Evolutionary conservation across 2,113 vertebrate genomes (phyloP).

Genomic region (Colossoma macropomum): DNA sequence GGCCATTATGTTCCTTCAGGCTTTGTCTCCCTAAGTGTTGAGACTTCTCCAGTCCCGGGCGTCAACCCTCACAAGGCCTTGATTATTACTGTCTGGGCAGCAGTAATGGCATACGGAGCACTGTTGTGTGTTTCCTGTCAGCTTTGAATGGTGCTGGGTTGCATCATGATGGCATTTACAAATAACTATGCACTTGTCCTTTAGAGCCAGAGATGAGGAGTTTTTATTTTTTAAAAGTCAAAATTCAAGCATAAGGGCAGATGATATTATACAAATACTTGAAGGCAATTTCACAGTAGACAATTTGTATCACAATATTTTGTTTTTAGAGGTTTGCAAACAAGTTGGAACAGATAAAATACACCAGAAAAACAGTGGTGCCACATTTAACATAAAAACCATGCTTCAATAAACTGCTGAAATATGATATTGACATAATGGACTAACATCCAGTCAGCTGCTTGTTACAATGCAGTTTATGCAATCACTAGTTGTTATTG

Average conservation of each 20-base stretch:
- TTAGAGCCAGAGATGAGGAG: background rate
- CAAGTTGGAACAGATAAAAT: too few species aligned
- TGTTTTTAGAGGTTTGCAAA: too few species aligned
- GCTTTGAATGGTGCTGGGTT: constrained; percentile 11
- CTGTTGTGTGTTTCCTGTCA: constrained; percentile 49
- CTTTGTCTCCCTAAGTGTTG: constrained; percentile 21
- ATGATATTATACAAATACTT: too few species aligned
- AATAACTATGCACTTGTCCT: constrained; percentile 15
- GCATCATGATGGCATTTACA: constrained; percentile 46
- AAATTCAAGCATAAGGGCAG: too few species aligned
- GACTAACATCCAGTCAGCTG: background rate
- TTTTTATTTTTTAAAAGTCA: too few species aligned
- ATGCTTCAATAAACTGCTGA: too few species aligned
- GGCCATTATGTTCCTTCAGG: constrained; percentile 39
- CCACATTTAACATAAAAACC: too few species aligned
- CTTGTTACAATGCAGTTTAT: background rate
- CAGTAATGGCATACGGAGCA: constrained; percentile 30
- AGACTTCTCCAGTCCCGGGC: constrained; percentile 21
- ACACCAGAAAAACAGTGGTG: too few species aligned
- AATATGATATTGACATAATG: background rate
- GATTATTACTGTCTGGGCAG: constrained; percentile 47
- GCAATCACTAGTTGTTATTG: too few species aligned
- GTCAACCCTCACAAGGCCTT: constrained; percentile 13
- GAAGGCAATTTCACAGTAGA: too few species aligned
- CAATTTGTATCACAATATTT: too few species aligned